Conservation (phyloP, 2,888 invertebrate species). For the Machimus atricapillus region DNA sequence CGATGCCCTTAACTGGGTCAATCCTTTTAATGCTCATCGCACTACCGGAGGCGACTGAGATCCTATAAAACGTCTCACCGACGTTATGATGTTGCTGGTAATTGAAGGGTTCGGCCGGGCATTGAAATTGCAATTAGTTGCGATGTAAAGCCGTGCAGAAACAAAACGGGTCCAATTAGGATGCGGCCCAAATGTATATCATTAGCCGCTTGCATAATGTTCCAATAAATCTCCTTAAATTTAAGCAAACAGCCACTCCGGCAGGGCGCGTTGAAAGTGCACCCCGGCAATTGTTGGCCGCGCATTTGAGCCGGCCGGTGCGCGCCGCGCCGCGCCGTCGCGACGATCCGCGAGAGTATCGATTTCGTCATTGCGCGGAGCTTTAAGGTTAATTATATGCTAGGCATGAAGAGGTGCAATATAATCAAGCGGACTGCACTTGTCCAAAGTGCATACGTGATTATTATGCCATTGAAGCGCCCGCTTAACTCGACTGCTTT, state of each 20-base stretch:
- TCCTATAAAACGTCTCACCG: neutral
- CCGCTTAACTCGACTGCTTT: constrained; percentile 3
- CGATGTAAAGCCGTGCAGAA: neutral
- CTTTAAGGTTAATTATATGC: constrained; percentile 31
- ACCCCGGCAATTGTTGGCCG: neutral
- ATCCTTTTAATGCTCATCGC: neutral
- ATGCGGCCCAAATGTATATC: neutral
- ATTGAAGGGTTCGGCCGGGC: neutral
- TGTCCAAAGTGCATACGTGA: constrained; percentile 25
- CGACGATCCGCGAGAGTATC: neutral
- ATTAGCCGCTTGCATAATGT: constrained; percentile 12
- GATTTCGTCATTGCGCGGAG: constrained; percentile 18
- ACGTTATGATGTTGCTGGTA: neutral
- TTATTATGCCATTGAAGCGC: constrained; percentile 33
- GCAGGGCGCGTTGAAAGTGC: neutral
- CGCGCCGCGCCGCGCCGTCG: too few relatives aligned
- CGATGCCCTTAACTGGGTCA: neutral
- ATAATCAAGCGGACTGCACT: constrained; percentile 30
- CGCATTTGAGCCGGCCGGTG: neutral
- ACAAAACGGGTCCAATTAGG: constrained; percentile 27
- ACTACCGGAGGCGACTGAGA: neutral
- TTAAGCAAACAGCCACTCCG: neutral
- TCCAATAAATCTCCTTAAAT: constrained; percentile 15
- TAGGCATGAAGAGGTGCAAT: constrained; percentile 32
- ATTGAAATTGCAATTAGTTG: constrained; percentile 10